Conservation (phyloP, 2,888 invertebrate genomes). For the Alloplasta piceator region DNA sequence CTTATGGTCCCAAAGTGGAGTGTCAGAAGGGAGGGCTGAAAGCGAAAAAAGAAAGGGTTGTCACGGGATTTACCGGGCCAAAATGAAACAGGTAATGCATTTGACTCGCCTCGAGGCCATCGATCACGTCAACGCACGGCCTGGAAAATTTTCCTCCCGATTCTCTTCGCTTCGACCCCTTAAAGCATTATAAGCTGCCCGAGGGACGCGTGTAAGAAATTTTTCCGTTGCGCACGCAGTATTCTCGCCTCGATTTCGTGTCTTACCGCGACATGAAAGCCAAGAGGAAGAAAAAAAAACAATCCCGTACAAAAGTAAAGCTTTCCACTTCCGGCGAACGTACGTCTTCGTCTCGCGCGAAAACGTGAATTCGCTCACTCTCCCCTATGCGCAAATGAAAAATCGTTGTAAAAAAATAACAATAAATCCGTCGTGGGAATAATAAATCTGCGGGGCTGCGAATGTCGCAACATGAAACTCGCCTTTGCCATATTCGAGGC, state of each 20-base stretch:
- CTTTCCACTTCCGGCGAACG: neutral
- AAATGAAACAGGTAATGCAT: slow-evolving; percentile 41
- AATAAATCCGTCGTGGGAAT: slow-evolving; percentile 30
- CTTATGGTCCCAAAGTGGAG: neutral
- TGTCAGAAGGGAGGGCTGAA: neutral
- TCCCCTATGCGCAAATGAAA: neutral
- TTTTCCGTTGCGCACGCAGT: neutral
- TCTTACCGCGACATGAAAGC: neutral
- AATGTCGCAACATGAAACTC: neutral
- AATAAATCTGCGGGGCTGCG: slow-evolving; percentile 13
- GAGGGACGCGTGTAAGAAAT: slow-evolving; percentile 1
- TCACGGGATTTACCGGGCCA: neutral
- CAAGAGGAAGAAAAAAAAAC: neutral
- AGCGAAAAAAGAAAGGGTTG: slow-evolving; percentile 14
- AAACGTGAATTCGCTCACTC: slow-evolving; percentile 12
- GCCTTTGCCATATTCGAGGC: neutral
- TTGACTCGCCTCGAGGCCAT: slow-evolving; percentile 53
- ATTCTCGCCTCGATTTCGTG: neutral
- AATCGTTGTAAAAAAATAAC: slow-evolving; percentile 31
- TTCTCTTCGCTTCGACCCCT: slow-evolving; percentile 29
- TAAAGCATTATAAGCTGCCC: neutral
- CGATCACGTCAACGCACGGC: slow-evolving; percentile 62
- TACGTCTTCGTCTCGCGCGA: slow-evolving; percentile 26
- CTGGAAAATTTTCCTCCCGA: slow-evolving; percentile 48
- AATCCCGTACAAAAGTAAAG: neutral